Base-by-base conservation (phyloP, 2,113 vertebrate genomes). In the Tautogolabrus adspersus region DNA sequence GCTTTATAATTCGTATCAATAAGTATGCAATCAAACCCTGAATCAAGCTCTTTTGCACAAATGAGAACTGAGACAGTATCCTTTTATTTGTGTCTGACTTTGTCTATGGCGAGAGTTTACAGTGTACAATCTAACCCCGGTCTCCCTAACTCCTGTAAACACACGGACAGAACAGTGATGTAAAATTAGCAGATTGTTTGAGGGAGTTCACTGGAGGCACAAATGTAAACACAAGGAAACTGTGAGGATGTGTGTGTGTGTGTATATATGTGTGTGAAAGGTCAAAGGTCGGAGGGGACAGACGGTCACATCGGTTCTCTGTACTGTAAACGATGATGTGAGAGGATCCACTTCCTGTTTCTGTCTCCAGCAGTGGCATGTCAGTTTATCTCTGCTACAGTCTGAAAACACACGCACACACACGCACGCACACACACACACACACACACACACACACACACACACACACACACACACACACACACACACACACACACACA, bases 301-400 rank as follows among this genome's bases (percentile, higher is more conserved):
- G 1, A 11, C 9, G 10, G 0, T 19, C 22, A 72, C 46, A 42
- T 66, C 60, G 46, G 72, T 30, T 12, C 4, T 26, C 72, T 21
- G 38, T 15, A 19, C 26, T 26, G 69, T 61, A 46, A 72, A 60
- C 15, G 8, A 23, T 30, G 52, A 46, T 37, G 22, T 13, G 23
- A 55, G 69, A 55, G 21, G 56, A 65, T 30, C 64, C 44, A 10
- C 66, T 75, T 81, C 81, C 87, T 82, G 82, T 59, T 62, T 84
- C 77, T 51, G 69, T 84, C 56, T 64, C 22, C 5, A 22, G 46
- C 57, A 68, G 30, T 0, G 30, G 68, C 49, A 68, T 16, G 34
- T 54, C 46, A 5, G 22, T 38, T 63, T 71, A 57, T 74, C 79
- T 58, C 13, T 22, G n/a, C 42, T 60, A 22, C 15, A 6, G 52